Base-by-base conservation (phyloP, 2,888 invertebrate species). In the Nomada fucata region DNA sequence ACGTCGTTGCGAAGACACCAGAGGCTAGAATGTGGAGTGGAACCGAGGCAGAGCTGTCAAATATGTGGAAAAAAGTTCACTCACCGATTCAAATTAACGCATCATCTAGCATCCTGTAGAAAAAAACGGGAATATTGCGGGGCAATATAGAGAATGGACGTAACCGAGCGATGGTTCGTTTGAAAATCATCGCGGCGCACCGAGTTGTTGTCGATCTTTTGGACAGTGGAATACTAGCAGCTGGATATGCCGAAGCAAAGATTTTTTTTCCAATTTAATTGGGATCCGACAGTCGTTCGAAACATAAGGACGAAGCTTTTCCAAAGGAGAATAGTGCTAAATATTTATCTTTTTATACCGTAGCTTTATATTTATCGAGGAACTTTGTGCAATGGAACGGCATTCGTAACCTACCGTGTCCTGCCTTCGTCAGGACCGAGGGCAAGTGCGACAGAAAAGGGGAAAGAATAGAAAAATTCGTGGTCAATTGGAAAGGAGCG, bases 21-120 rank as follows among this genome's bases (percentile, higher is more conserved):
- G 67, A 86, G 90, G 60, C 79, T 89, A 18, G 90, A 91, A 36
- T 93, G 93, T 79, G 91, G 91, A 0, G 86, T 91, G 0, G 88
- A 90, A n/a, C 90, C 90, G 15, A 86, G 86, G 23, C 89, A 91
- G 59, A 86, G 87, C 29, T 93, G 93, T 73, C 75, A 68, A 70
- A 90, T 87, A 47, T 92, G 93, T 68, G 88, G 87, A 44, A 89
- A 89, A 29, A 87, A 82, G 57, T 91, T 91, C 65, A 88, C 82
- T 3, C 81, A 91, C 71, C 86, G 83, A 69, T 90, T 90, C 67
- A 89, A 88, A 47, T 60, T 91, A 36, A 90, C 85, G 0, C 84
- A 84, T 7, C 90, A 90, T 61, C 23, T 87, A 15, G 72, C 79
- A 10, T 79, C 86, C 10, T 91, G 90, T 68, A 86, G 68, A 82